Base-by-base conservation (phyloP, 2,113 vertebrate species). In the Herpailurus yagouaroundi region DNA sequence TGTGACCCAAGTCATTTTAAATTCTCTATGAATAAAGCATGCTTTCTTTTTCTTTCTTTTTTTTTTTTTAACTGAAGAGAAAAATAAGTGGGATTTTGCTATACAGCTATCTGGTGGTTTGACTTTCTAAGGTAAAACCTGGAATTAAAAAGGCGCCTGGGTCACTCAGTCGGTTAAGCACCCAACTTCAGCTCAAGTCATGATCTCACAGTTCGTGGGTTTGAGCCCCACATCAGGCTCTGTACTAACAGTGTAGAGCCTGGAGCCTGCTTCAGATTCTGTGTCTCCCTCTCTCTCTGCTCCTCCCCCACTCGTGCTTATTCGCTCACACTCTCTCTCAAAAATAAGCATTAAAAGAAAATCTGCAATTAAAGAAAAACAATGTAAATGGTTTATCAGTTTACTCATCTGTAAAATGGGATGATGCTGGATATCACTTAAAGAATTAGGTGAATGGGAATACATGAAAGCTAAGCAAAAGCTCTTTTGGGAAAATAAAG, bases 321-420 rank as follows among this genome's bases (percentile, higher is more conserved):
- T 21, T 60, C 21, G 2, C 57, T 60, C 57, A 45, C 45, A 45
- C 7, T 45, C 7, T 60, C 57, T 60, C 57, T 60, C 55, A 19
- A 57, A 57, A 57, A 57, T 21, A 57, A 57, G 55, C 55, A 57
- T 57, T 57, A 57, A 57, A 57, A 57, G 16, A 57, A 19, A 5
- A 57, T 19, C 18, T 57, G 16, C 55, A 57, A 57, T 19, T 76
- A 45, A 76, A 27, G 45, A 45, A 76, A 7, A 38, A 38, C 36
- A 29, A 50, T 12, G 31, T 41, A 79, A 68, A 48, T 1, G 2
- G 1, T 31, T 69, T 41, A 60, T 91, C 27, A 95, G 66, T 76
- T 86, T 69, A 77, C 16, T 79, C 52, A 74, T 13, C 63, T 91
- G 9, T 68, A 81, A 98, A 97, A 90, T 92, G 76, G 83, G 15